Evolutionary conservation across 2,113 vertebrate species (phyloP), one percentile per base, ranked within the genome.

Genomic region (Ictalurus punctatus): DNA sequence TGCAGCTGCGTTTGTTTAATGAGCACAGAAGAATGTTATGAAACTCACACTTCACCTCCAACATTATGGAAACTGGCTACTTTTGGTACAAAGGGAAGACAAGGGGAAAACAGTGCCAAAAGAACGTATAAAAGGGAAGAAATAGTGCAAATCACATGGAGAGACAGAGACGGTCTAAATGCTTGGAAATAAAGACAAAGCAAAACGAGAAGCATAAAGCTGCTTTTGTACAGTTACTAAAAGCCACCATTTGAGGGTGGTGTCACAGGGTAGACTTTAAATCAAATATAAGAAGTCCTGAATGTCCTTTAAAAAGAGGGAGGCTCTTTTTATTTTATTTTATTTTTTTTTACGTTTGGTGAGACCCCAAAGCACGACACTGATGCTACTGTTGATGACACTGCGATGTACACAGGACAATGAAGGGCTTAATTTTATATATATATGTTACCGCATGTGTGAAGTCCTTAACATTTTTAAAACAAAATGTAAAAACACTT

Each of bases 261-360:
- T 34, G 40, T 34, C 63, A 78, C 59, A 67, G 6, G 54, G 23
- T 27, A 92, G 87, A 59, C 87, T 85, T 54, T 93, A 90, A 93
- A 93, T 93, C 59, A 86, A 67, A 37, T 79, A 48, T 19, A 52
- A 16, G 6, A 87, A 81, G 73, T 48, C 69, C 87, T 93, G 91
- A 93, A 93, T 74, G 85, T 90, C 80, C 90, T 91, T 88, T 88
- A 56, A 86, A 89, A 82, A 37, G 30, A 82, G 4, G 67, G 76
- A 89, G 71, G 74, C 88, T 71, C 88, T 44, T 44, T 44, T 44
- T 44, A 44, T 48, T 48, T 48, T 7, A 0, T 40, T 40, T 40
- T 40, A 48, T 48, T 48, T 44, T 83, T 83, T 65, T 83, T 48
- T 63, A 78, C 40, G 87, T 34, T 34, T 82, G 79, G 54, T 82